Evolutionary conservation across 2,888 invertebrate species (phyloP).

Genomic region (Cheilosia impressa): DNA sequence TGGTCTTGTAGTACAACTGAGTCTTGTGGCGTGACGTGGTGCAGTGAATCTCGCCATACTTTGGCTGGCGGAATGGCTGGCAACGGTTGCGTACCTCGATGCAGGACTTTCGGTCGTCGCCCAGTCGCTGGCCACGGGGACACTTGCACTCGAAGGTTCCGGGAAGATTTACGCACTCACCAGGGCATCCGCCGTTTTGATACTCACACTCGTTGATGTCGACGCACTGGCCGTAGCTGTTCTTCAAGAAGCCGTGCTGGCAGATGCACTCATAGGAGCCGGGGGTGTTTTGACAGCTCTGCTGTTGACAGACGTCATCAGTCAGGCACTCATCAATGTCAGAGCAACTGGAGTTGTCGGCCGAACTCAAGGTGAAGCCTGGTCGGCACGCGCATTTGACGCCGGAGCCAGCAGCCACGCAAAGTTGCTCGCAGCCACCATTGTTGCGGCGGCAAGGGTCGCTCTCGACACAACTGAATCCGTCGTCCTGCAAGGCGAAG

Average conservation of each 20-base stretch:
- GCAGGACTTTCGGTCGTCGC: constrained; percentile 78
- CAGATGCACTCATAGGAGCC: constrained; percentile 87
- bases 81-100: constrained; percentile 80
- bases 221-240: constrained; percentile 84
- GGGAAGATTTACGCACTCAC: constrained; percentile 83
- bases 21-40: constrained; percentile 82
- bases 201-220: constrained; percentile 85
- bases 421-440: constrained; percentile 84
- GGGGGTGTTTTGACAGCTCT: constrained; percentile 84
- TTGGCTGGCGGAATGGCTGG: constrained; percentile 79
- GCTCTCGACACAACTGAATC: constrained; percentile 81
- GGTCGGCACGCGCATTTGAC: constrained; percentile 82
- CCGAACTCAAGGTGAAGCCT: constrained; percentile 82
- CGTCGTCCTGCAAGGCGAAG: constrained; percentile 77
- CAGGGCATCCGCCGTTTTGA: constrained; percentile 82
- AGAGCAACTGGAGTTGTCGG: constrained; percentile 79
- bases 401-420: constrained; percentile 78
- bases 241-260: constrained; percentile 85
- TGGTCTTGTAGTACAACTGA: constrained; percentile 81
- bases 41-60: constrained; percentile 81
- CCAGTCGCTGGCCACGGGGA: constrained; percentile 81
- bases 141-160: constrained; percentile 85
- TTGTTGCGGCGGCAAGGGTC: constrained; percentile 84
- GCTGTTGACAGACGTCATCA: constrained; percentile 85
- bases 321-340: constrained; percentile 85